Base-by-base conservation (phyloP, 2,888 invertebrate genomes). In the Hemithea aestivaria region DNA sequence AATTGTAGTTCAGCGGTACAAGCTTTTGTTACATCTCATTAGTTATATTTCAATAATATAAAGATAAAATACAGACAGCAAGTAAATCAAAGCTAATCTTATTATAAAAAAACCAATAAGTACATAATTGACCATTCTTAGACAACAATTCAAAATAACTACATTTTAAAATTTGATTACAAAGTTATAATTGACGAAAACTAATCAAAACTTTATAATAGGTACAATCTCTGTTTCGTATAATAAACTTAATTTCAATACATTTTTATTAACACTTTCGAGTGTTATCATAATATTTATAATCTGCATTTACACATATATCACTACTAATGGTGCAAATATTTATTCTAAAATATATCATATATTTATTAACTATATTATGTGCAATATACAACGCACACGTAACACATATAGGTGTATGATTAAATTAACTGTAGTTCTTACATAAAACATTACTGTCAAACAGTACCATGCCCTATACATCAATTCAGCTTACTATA, bases 321-420 rank as follows among this genome's bases (percentile, higher is more conserved):
- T 78, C 76, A 78, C 84, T 85, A 84, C 85, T 73, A 76, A 79
- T 73, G 81, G 85, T 87, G 85, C 85, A 87, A 85, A 87, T 87
- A 87, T 78, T 73, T 16, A 16, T 16, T 82, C 85, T 85, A 84
- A 87, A 87, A 87, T 85, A 87, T 81, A 79, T 78, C 63, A 68
- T 70, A 75, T 81, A 77, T 75, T 81, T 80, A 75, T 70, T 73
- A 58, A 65, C 76, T 81, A 83, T 76, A 82, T 73, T 65, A 62
- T 78, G 85, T 84, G 84, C 81, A 72, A 73, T 80, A 79, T 84
- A 84, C 75, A 81, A 81, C 72, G 84, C 85, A 85, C 84, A 73
- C 75, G 65, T 76, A 77, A 80, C 79, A 79, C 79, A 73, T 70
- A 12, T 36, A 23, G 12, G 23, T 29, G 31, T 40, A 32, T 26